Base-by-base conservation (phyloP, 2,797 vertebrate genomes). In the Anisognathus igniventris region DNA sequence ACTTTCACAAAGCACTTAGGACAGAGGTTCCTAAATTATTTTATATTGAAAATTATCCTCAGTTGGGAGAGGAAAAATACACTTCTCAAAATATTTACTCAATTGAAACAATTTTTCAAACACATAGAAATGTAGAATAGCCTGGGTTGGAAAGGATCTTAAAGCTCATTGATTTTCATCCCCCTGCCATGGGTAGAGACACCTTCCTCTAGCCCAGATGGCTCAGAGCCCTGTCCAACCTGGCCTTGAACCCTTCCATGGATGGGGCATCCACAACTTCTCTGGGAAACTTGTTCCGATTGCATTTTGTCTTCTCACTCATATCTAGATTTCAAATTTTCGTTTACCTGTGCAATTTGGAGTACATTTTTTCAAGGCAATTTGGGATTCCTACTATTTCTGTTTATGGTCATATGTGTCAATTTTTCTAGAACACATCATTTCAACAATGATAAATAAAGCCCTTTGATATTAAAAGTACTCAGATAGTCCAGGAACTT, bases 371-470 rank as follows among this genome's bases (percentile, higher is more conserved):
- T 94, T 72, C 40, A 72, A 86, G 72, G 54, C 23, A 86, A 50
- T 88, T 66, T 91, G 37, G 24, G 54, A 83, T 83, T 88, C 68
- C 81, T 87, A 31, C 58, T 68, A 60, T 40, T 71, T 86, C 75
- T 95, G 68, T 94, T 94, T 95, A 75, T 94, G 92, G 93, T 89
- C 87, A 92, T 80, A 56, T 39, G 14, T 86, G 78, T 86, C 88
- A 86, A 54, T 72, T 95, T 94, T 94, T 83, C 80, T 48, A 70
- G 66, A 95, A 88, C 72, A 42, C 81, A 70, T 80, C 5, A 83
- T 92, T 96, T 90, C 47, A 89, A 48, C 57, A 88, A 53, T 42
- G n/a, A 88, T 80, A 95, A 94, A 92, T 91, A 92, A 94, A 94
- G 35, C 28, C 50, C 23, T 85, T 92, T 56, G 50, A 83, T 96